These are phyloP conservation scores for Cavia aperea DNA, from an alignment of 2,113 vertebrate genomes.

Conservation along the genomic window DNA sequence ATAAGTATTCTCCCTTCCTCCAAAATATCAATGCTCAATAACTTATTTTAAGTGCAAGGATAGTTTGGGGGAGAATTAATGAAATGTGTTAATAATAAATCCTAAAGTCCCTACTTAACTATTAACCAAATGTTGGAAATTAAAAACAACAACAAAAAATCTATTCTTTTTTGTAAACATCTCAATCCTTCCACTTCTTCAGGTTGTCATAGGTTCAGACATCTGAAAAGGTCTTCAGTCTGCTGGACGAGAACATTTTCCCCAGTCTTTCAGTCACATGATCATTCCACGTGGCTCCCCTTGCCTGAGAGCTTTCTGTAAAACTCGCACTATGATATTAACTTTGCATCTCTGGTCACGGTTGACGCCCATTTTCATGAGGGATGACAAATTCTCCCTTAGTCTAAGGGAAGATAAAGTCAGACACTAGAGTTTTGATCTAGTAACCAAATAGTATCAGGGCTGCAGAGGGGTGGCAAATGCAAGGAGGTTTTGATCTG, in stretches of 20 bases:
- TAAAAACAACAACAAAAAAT: background rate
- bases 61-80: background rate
- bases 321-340: fast-evolving
- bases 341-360: background rate
- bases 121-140: background rate
- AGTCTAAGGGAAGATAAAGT: background rate
- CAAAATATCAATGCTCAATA: background rate
- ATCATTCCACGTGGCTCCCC: background rate
- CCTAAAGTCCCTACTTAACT: background rate
- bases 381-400: background rate
- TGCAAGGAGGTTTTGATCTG: background rate
- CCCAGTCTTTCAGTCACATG: background rate
- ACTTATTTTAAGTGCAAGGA: background rate
- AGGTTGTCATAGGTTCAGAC: background rate
- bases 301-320: background rate
- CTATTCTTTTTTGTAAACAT: background rate
- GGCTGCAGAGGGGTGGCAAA: background rate
- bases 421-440: background rate
- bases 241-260: background rate
- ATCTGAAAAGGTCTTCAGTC: background rate
- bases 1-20: background rate
- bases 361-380: fast-evolving
- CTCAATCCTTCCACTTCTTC: background rate
- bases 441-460: background rate
- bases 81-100: constrained; percentile 21